phyloP scores from a whole-genome alignment of 2,888 invertebrate genomes.

The Agriopis leucophaearia region DNA sequence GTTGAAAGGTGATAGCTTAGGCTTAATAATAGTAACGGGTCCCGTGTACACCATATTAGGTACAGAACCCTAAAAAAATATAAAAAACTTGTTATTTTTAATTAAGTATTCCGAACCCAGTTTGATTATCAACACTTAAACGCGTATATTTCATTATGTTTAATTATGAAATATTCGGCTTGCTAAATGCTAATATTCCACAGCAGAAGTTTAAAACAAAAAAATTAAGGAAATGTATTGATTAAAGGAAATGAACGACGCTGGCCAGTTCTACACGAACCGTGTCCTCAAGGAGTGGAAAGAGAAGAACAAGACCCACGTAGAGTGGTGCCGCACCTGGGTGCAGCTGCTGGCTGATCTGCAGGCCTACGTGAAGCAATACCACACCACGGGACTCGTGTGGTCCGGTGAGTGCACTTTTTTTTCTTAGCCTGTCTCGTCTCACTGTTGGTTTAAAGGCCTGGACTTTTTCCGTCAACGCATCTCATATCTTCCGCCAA shows the following conservation, averaged over 20 bases:
- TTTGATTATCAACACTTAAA: background rate
- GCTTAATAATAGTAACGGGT: too few relatives aligned
- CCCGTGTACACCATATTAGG: too few relatives aligned
- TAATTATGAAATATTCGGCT: conserved; percentile 4
- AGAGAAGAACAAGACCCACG: conserved; percentile 96
- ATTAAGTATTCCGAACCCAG: background rate
- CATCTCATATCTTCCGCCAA: too few relatives aligned
- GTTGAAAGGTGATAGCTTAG: too few relatives aligned
- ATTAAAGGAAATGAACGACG: conserved; percentile 95
- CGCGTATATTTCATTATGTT: conserved; percentile 5
- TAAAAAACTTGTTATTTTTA: background rate
- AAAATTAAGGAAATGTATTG: background rate
- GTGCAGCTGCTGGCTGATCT: conserved; percentile 93
- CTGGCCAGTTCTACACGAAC: conserved; percentile 99
- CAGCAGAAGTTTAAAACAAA: background rate
- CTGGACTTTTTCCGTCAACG: too few relatives aligned
- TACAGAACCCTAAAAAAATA: too few relatives aligned
- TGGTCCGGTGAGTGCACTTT: conserved; percentile 91
- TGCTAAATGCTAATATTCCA: background rate
- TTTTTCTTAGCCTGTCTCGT: too few relatives aligned
- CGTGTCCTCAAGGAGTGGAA: conserved; percentile 99
- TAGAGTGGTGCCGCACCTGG: conserved; percentile 98
- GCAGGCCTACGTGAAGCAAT: conserved; percentile 96
- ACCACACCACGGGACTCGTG: conserved; percentile 98
- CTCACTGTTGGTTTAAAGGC: too few relatives aligned